Percentiles rank a stretch among this genome's conserved stretches.
phyloP scores from a whole-genome alignment of 2,797 vertebrate species.

The Scolopax bukidnonensis region DNA sequence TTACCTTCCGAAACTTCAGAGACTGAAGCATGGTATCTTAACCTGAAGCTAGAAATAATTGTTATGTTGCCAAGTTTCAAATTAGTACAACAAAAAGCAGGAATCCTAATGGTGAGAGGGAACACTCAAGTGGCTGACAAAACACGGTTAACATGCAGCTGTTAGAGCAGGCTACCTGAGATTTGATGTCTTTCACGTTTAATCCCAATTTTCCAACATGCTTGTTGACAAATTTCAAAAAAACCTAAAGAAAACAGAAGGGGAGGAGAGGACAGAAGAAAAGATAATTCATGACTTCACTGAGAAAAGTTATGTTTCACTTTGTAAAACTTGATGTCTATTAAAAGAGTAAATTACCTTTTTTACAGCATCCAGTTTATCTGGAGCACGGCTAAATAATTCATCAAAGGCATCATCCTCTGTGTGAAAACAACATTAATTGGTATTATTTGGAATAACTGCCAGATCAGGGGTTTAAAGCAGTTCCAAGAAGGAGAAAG shows the following conservation, averaged over 20 bases:
- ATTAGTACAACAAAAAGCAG: background rate
- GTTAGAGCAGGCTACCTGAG: slow-evolving; percentile 82
- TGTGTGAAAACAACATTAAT: slow-evolving; percentile 63
- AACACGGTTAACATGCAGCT: background rate
- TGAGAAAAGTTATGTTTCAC: background rate
- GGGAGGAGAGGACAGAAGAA: background rate
- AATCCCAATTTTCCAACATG: slow-evolving; percentile 85
- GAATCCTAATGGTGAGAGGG: background rate
- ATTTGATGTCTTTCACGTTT: slow-evolving; percentile 84
- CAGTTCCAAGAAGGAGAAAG: background rate
- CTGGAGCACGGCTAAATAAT: slow-evolving; percentile 84
- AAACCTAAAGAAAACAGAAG: slow-evolving; percentile 76
- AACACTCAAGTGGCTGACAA: background rate
- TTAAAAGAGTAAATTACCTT: slow-evolving; percentile 81
- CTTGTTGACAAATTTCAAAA: slow-evolving; percentile 89
- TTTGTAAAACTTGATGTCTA: background rate
- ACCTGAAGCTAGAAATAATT: background rate
- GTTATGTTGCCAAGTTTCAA: background rate
- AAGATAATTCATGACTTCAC: background rate
- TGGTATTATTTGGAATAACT: background rate
- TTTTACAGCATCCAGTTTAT: slow-evolving; percentile 87
- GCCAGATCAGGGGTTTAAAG: background rate
- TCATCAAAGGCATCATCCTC: slow-evolving; percentile 87
- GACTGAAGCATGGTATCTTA: background rate
- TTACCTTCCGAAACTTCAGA: background rate